Evolutionary conservation across 2,888 invertebrate genomes (phyloP).

Genomic region (Coenonympha glycerion): DNA sequence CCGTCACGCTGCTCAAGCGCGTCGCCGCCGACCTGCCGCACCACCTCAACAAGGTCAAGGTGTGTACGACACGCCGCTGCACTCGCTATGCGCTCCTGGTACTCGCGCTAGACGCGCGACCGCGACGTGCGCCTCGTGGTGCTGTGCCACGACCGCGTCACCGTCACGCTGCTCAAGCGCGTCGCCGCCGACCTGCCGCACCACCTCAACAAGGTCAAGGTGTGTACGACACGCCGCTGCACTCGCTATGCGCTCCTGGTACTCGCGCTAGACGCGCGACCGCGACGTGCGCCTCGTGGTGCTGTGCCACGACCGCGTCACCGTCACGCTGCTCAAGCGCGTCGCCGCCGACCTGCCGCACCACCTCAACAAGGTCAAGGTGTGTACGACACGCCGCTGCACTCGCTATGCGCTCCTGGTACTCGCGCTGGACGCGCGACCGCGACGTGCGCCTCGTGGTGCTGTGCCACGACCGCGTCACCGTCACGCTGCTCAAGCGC

Average conservation of each 20-base stretch:
- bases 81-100: slow-evolving; percentile 93
- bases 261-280: too few species aligned
- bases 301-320: slow-evolving; percentile 95
- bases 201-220: slow-evolving; percentile 80
- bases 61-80: too few species aligned
- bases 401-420: too few species aligned
- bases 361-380: slow-evolving; percentile 80
- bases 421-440: too few species aligned
- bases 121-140: slow-evolving; percentile 93
- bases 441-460: slow-evolving; percentile 93
- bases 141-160: slow-evolving; percentile 95
- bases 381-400: too few species aligned
- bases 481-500: slow-evolving; percentile 88
- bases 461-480: slow-evolving; percentile 95
- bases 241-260: too few species aligned
- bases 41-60: slow-evolving; percentile 80
- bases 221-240: too few species aligned
- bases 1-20: slow-evolving; percentile 88
- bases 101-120: slow-evolving; percentile 92
- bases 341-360: slow-evolving; percentile 89
- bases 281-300: slow-evolving; percentile 93
- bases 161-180: slow-evolving; percentile 88
- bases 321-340: slow-evolving; percentile 88
- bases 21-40: slow-evolving; percentile 89
- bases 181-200: slow-evolving; percentile 89